Base-by-base conservation (phyloP, 2,888 invertebrate species). In the Dione juno region DNA sequence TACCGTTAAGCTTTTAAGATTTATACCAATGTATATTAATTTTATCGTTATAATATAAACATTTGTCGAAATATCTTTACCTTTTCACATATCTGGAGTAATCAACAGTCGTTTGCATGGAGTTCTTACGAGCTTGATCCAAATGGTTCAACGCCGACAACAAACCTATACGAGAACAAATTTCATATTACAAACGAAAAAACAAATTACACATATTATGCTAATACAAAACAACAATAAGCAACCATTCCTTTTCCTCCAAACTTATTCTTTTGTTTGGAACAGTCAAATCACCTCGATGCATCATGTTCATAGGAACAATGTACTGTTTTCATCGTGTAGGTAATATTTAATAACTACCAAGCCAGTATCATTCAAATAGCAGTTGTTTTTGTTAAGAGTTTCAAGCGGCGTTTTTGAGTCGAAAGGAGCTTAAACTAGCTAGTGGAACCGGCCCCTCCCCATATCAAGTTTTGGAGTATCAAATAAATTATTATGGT, bases 21-120 rank as follows among this genome's bases (percentile, higher is more conserved):
- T n/a, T n/a, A n/a, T n/a, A n/a, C 28, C 28, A 28, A 28, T 28
- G 28, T 28, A 2, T 3, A 28, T 28, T 28, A 28, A 28, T 5
- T 28, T 28, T 28, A 28, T 28, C 5, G 2, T 3, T 28, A 28
- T 28, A 3, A 28, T 28, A 28, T 3, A 28, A 3, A 28, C 28
- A 3, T 28, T 28, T 28, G 28, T 5, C 28, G 3, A n/a, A n/a
- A n/a, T 5, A 61, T 61, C 37, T 54, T 37, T 87, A 93, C 93
- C 97, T 95, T 88, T 97, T 96, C 74, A 98, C 97, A 89, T 98
- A 98, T 90, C 97, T 96, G 54, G 97, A 97, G 92, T 98, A 98
- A 92, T 98, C 98, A 77, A 97, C 94, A 80, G 96, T 94, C n/a
- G 95, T 94, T 77, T 95, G 94, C 69, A 95, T 86, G 76, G 94